Conservation (phyloP, 2,113 vertebrate genomes). For the Falcunculus frontatus region DNA sequence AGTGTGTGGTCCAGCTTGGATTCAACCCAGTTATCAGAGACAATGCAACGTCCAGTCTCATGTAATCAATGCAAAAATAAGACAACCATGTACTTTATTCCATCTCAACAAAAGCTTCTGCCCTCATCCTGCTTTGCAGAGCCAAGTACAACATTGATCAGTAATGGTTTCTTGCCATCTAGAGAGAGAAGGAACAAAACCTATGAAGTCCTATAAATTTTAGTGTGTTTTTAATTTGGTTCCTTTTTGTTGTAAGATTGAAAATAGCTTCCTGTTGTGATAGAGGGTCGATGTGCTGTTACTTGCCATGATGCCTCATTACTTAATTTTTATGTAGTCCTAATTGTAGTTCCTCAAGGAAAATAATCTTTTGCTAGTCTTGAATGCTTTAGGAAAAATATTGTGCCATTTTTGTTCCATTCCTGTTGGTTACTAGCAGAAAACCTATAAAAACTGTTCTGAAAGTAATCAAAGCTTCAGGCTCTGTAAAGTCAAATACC, state of each 20-base stretch:
- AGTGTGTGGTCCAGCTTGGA: slow-evolving; percentile 2
- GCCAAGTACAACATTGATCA: background rate
- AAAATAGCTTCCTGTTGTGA: background rate
- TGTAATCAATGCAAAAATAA: slow-evolving; percentile 6
- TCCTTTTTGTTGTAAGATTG: background rate
- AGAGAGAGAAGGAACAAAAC: slow-evolving; percentile 14
- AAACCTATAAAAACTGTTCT: slow-evolving; percentile 2
- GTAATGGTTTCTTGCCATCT: background rate
- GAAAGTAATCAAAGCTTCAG: slow-evolving; percentile 8
- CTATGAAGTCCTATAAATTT: background rate
- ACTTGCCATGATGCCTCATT: slow-evolving; percentile 37
- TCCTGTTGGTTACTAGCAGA: background rate
- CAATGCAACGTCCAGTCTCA: background rate
- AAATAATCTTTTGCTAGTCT: background rate
- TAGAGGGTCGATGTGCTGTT: background rate
- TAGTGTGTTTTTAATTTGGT: background rate
- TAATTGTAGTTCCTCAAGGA: background rate
- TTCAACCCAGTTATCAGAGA: background rate
- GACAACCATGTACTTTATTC: background rate
- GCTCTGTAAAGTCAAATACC: background rate
- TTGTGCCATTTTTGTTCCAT: background rate
- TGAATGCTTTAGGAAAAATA: slow-evolving; percentile 1
- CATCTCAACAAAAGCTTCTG: slow-evolving; percentile 18
- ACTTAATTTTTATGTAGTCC: slow-evolving; percentile 19
- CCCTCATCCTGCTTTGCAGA: background rate